Base-by-base conservation (phyloP, 2,113 vertebrate species). In the Larimichthys crocea region DNA sequence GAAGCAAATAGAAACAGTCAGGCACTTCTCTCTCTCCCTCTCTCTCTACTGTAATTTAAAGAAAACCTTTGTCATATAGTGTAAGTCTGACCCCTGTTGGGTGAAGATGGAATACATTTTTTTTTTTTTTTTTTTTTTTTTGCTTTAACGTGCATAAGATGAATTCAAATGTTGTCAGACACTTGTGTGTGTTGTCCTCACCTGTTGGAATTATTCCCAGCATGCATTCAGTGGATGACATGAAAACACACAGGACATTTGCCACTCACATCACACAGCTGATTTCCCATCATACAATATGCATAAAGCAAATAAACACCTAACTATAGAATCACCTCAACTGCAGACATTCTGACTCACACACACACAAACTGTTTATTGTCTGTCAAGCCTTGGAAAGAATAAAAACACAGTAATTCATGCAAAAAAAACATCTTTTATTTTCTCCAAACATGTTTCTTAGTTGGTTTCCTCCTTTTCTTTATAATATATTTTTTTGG, bases 71-170 rank as follows among this genome's bases (percentile, higher is more conserved):
- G 53, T 74, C 14, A 52, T 2, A 50, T 56, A 56, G 86, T 68
- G 76, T 79, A 68, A 82, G 74, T 8, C 84, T 90, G 90, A 81
- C 91, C 73, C 87, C 90, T 90, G 14, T 14, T 86, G 87, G 67
- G 5, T 46, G 5, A 79, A 62, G 15, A 10, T 16, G 3, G 9
- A 80, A 68, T 44, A n/a, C n/a, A n/a, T 42, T 20, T 40, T 80
- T 0, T 5, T 31, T 31, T 80, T 0, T 31, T 8, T 35, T 24
- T 24, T 4, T 35, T 35, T 1, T 8, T 15, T 64, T 44, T 52
- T 20, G 12, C 31, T 42, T 61, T 5, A 35, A 24, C 46, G 10
- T 67, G 29, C 59, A 44, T 26, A 24, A 60, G 9, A 80, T 42
- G 11, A 76, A 52, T 46, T 10, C n/a, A 57, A 1, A 24, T 29